Evolutionary conservation across 2,888 invertebrate genomes (phyloP).

Genomic region (Stegana nigrithorax): DNA sequence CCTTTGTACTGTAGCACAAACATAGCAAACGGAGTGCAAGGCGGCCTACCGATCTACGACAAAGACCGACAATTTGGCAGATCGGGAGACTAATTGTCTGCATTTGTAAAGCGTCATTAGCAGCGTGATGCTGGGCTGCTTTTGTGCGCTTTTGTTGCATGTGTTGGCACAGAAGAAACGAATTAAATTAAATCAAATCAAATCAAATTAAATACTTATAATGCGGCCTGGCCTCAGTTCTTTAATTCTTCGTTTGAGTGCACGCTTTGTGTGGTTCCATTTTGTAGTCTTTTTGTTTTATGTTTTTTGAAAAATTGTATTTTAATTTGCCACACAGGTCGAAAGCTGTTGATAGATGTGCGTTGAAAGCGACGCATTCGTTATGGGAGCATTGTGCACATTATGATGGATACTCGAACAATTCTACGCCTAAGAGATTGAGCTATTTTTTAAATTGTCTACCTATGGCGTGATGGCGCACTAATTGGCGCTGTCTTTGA

Average conservation of each 20-base stretch:
- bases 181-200: slow-evolving; percentile 50
- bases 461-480: background rate
- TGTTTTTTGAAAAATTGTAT: slow-evolving; percentile 54
- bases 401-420: background rate
- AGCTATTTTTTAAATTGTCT: slow-evolving; percentile 1
- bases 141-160: slow-evolving; percentile 23
- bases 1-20: background rate
- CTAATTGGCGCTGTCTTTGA: slow-evolving; percentile 13
- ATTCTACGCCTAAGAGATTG: background rate
- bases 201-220: slow-evolving; percentile 46
- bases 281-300: slow-evolving; percentile 37
- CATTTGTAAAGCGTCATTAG: slow-evolving; percentile 47
- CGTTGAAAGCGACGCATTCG: slow-evolving; percentile 40
- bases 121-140: slow-evolving; percentile 4
- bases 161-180: slow-evolving; percentile 37
- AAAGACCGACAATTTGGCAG: background rate
- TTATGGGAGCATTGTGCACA: background rate
- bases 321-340: slow-evolving; percentile 57
- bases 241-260: slow-evolving; percentile 22
- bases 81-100: slow-evolving; percentile 40
- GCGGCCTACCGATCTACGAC: background rate
- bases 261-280: too few relatives aligned
- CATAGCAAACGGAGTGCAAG: background rate
- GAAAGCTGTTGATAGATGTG: slow-evolving; percentile 24
- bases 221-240: slow-evolving; percentile 14